These are phyloP conservation scores for Caenorhabditis afra DNA, from an alignment of 2,888 invertebrate genomes.

Conservation along the genomic window DNA sequence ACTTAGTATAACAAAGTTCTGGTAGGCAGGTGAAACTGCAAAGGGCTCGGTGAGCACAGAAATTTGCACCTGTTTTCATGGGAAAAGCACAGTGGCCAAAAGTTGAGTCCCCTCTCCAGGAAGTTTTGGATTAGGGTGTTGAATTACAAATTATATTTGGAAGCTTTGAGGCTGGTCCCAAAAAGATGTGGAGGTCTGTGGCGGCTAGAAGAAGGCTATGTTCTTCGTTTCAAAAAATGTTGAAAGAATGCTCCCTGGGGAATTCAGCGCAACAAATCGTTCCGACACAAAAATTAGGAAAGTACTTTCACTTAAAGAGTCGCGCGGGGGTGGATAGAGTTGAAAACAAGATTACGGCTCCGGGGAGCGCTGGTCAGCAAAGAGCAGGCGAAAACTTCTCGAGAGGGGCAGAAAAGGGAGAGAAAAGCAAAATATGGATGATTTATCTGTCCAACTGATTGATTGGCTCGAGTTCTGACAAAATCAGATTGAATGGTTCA, in stretches of 20 bases:
- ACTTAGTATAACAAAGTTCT: constrained; percentile 16
- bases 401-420: background rate
- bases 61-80: constrained; percentile 24
- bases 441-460: background rate
- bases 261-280: constrained; percentile 5
- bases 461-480: background rate
- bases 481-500: no score
- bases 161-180: background rate
- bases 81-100: background rate
- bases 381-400: background rate
- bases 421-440: background rate
- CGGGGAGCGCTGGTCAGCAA: constrained; percentile 1
- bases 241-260: background rate
- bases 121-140: constrained; percentile 40
- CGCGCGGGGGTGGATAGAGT: constrained; percentile 11
- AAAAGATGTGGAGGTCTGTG: background rate
- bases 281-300: constrained; percentile 10
- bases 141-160: constrained; percentile 47
- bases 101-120: background rate
- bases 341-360: constrained; percentile 20
- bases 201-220: no score
- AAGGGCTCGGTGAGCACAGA: background rate
- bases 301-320: constrained; percentile 17
- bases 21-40: background rate
- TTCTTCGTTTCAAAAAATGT: background rate